Conservation (phyloP, 64 coral and sea anemone genomes). For the Stylophora pistillata region DNA sequence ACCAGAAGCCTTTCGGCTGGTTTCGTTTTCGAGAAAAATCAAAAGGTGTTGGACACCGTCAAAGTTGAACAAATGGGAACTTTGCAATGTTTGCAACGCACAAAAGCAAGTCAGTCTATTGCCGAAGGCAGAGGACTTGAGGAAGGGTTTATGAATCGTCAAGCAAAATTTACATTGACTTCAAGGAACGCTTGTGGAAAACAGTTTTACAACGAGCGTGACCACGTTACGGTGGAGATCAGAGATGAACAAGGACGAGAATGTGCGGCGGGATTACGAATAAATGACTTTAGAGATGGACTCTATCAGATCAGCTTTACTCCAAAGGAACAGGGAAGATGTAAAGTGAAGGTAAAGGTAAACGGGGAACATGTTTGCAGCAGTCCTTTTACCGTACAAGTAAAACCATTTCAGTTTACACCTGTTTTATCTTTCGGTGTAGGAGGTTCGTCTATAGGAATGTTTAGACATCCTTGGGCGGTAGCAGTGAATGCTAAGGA, state of each 20-base stretch:
- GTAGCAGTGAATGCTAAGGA: not conserved
- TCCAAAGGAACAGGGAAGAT: not conserved
- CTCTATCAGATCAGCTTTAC: slow-evolving; percentile 44
- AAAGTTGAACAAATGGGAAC: not conserved
- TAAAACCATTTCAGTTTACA: not conserved
- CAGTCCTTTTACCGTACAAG: not conserved
- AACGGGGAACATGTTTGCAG: not conserved
- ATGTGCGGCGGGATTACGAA: not conserved
- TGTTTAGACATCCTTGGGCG: not conserved
- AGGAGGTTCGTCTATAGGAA: not conserved
- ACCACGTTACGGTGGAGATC: slow-evolving; percentile 35
- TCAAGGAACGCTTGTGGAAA: slow-evolving; percentile 59
- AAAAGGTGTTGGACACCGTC: not conserved
- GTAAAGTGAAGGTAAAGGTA: not conserved
- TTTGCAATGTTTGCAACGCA: not conserved
- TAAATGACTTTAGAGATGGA: slow-evolving; percentile 61
- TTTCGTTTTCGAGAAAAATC: not conserved
- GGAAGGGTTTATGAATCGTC: not conserved
- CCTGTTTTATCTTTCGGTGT: not conserved
- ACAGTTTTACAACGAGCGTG: slow-evolving; percentile 44
- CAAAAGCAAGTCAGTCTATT: slow-evolving; percentile 31
- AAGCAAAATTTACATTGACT: slow-evolving; percentile 43
- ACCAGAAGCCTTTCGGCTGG: not conserved
- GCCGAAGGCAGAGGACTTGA: slow-evolving; percentile 16
- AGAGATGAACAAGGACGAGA: slow-evolving; percentile 16